Percentiles rank a stretch among this genome's conserved stretches.
phyloP scores from a whole-genome alignment of 2,797 vertebrate species.

The Alosa sapidissima region DNA sequence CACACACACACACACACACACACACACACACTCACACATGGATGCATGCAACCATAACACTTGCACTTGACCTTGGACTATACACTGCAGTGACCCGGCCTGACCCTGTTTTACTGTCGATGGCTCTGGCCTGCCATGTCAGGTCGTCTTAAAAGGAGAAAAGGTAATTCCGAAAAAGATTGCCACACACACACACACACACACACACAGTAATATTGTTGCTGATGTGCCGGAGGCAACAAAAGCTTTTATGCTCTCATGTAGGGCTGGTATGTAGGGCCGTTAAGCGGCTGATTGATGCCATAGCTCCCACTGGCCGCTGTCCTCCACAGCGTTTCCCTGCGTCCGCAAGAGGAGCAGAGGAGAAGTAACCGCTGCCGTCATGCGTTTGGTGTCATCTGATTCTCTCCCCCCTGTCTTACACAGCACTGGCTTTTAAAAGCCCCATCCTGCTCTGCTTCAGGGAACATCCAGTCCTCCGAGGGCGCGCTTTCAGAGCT shows the following conservation, averaged over 20 bases:
- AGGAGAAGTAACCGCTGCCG: not conserved
- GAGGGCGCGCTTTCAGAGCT: not conserved
- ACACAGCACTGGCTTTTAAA: not conserved
- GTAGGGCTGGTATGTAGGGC: not conserved
- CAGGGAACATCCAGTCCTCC: not conserved
- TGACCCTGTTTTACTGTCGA: not conserved
- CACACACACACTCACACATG: not conserved
- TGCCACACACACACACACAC: not conserved
- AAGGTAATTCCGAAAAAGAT: not conserved
- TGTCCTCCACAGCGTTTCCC: not conserved
- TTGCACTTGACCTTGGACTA: slow-evolving; percentile 37
- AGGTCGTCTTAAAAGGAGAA: not conserved
- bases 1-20: not conserved
- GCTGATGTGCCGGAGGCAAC: not conserved
- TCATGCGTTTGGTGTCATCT: not conserved
- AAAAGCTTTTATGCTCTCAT: not conserved
- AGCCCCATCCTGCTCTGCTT: not conserved
- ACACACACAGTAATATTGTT: not conserved
- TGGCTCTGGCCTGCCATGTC: not conserved
- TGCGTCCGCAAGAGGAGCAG: not conserved
- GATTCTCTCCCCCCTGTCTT: not conserved
- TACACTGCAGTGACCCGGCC: not conserved
- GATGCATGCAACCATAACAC: slow-evolving; percentile 13
- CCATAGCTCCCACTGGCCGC: not conserved
- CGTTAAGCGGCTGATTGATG: not conserved